phyloP scores from a whole-genome alignment of 2,888 invertebrate species.

The Amphipyra tragopoginis region DNA sequence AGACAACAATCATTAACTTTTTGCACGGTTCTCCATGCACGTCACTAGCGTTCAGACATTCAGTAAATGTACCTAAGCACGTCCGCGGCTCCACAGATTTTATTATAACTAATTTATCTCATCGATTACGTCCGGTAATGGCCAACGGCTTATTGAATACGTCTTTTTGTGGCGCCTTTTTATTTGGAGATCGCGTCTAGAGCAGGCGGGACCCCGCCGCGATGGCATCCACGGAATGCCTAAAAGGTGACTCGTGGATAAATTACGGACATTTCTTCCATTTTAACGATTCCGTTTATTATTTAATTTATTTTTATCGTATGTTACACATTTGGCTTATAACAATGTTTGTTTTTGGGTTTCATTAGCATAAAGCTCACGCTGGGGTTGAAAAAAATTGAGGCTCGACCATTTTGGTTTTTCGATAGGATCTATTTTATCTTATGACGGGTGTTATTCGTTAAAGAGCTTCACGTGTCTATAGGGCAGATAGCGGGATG shows the following conservation, averaged over 20 bases:
- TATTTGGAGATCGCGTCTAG: slow-evolving; percentile 87
- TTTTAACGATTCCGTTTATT: slow-evolving; percentile 90
- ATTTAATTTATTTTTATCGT: slow-evolving; percentile 90
- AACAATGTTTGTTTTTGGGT: slow-evolving; percentile 89
- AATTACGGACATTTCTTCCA: slow-evolving; percentile 89
- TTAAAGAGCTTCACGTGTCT: slow-evolving; percentile 78
- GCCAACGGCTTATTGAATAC: slow-evolving; percentile 88
- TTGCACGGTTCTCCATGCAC: slow-evolving; percentile 28
- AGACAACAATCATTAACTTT: slow-evolving; percentile 28
- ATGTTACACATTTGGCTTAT: slow-evolving; percentile 89
- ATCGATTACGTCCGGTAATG: slow-evolving; percentile 88
- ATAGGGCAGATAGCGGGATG: slow-evolving; percentile 87
- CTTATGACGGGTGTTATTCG: slow-evolving; percentile 78
- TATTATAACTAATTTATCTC: slow-evolving; percentile 88
- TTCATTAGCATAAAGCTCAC: slow-evolving; percentile 88
- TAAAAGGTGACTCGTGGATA: slow-evolving; percentile 90
- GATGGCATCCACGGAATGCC: slow-evolving; percentile 88
- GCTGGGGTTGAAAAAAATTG: slow-evolving; percentile 79
- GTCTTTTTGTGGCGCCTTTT: slow-evolving; percentile 90
- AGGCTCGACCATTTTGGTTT: slow-evolving; percentile 80
- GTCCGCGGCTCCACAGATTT: slow-evolving; percentile 73
- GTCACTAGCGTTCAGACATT: slow-evolving; percentile 59
- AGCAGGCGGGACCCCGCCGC: slow-evolving; percentile 85
- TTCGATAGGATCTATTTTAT: slow-evolving; percentile 80
- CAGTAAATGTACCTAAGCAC: slow-evolving; percentile 41